Evolutionary conservation across 2,888 invertebrate species (phyloP).

Genomic region (Drosophila trichaetosa): DNA sequence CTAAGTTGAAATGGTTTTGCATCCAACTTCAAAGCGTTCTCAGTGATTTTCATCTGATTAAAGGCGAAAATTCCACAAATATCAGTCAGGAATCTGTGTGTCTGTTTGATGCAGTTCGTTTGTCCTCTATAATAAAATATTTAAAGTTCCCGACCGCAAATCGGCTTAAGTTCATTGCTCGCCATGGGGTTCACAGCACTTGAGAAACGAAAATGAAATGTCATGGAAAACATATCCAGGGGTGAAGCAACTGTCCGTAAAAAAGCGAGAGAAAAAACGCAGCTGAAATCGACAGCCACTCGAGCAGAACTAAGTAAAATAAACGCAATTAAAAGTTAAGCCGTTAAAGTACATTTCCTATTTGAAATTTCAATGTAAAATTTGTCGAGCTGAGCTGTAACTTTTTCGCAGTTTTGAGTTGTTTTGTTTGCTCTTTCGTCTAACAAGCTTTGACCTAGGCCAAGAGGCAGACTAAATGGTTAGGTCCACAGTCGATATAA

Average conservation of each 20-base stretch:
- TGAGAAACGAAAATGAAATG: constrained; percentile 42
- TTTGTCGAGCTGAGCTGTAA: constrained; percentile 30
- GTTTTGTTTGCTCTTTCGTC: constrained; percentile 12
- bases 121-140: constrained; percentile 21
- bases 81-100: not conserved
- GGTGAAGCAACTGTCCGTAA: constrained; percentile 32
- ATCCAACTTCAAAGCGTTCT: constrained; percentile 44
- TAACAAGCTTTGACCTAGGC: constrained; percentile 52
- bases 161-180: constrained; percentile 27
- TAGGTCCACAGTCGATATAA: constrained; percentile 8
- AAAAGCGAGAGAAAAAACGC: not conserved
- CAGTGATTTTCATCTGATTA: constrained; percentile 21
- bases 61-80: constrained; percentile 30
- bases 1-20: constrained; percentile 22
- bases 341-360: constrained; percentile 1
- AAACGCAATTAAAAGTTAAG: constrained; percentile 33
- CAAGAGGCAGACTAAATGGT: constrained; percentile 4
- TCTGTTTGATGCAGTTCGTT: not conserved
- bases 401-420: constrained; percentile 21
- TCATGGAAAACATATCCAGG: not conserved
- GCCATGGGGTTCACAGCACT: constrained; percentile 35
- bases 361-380: constrained; percentile 25
- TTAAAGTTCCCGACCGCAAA: constrained; percentile 18
- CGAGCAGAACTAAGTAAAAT: constrained; percentile 32
- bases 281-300: constrained; percentile 32